A percentile compares a stretch with the other conserved stretches of the same genome.
These are phyloP conservation scores for Acinonyx jubatus DNA, from an alignment of 2,113 vertebrate species.

Conservation along the genomic window DNA sequence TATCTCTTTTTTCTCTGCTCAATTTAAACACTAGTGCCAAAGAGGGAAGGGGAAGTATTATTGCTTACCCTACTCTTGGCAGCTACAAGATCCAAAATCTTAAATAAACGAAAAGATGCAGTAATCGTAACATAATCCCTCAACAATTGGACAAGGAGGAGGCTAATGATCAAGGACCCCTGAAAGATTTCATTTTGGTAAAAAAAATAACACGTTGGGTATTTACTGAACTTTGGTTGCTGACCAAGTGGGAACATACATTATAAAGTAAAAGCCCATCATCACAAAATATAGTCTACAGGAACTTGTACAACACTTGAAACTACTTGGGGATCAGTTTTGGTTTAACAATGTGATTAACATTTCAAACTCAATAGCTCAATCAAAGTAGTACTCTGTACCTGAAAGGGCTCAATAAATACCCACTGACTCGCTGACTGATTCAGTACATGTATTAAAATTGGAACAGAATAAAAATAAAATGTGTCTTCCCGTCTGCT, in stretches of 20 bases:
- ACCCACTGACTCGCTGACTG: slow-evolving; percentile 45
- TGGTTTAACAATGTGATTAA: slow-evolving; percentile 80
- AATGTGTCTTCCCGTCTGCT: slow-evolving; percentile 57
- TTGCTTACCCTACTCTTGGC: slow-evolving; percentile 41
- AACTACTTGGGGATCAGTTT: slow-evolving; percentile 71
- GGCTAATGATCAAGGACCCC: slow-evolving; percentile 57
- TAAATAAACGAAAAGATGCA: slow-evolving; percentile 58
- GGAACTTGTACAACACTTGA: slow-evolving; percentile 62
- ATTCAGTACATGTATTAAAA: slow-evolving; percentile 72
- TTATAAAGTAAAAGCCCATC: slow-evolving; percentile 73
- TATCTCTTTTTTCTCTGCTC: not conserved
- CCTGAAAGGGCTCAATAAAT: slow-evolving; percentile 72
- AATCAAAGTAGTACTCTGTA: slow-evolving; percentile 69
- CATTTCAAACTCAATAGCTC: slow-evolving; percentile 78
- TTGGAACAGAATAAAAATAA: slow-evolving; percentile 67
- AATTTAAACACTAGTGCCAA: slow-evolving; percentile 54
- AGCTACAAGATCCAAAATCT: slow-evolving; percentile 39
- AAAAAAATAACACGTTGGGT: slow-evolving; percentile 65
- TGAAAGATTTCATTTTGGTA: slow-evolving; percentile 68
- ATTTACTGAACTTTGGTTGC: slow-evolving; percentile 76
- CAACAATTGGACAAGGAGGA: slow-evolving; percentile 56
- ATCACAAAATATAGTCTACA: slow-evolving; percentile 70
- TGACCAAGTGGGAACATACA: slow-evolving; percentile 55
- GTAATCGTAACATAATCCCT: slow-evolving; percentile 60
- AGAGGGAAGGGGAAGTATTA: slow-evolving; percentile 47